These are phyloP conservation scores for Apogon talboti DNA, from an alignment of 2,797 vertebrate genomes.

Conservation along the genomic window DNA sequence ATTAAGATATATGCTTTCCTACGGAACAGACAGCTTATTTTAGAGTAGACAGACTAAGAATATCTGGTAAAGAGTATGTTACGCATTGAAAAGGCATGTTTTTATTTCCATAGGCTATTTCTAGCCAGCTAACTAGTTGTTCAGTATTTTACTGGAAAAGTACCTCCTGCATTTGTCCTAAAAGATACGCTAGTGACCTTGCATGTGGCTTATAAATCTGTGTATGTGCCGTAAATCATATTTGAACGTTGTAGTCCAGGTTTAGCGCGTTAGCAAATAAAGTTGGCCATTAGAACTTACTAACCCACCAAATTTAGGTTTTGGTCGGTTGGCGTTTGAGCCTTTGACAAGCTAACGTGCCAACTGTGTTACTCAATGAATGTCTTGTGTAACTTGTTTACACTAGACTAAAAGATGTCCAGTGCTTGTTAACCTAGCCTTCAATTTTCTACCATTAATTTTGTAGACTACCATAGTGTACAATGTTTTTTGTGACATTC, in stretches of 20 bases:
- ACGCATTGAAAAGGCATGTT: neutral
- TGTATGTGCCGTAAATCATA: too few relatives aligned
- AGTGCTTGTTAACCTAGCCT: neutral
- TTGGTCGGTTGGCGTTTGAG: neutral
- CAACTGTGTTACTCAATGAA: neutral
- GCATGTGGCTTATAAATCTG: neutral
- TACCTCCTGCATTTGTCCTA: neutral
- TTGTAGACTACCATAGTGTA: too few relatives aligned
- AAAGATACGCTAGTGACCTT: neutral
- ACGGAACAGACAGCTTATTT: fast-evolving
- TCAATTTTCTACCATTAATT: neutral
- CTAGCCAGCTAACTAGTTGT: constrained; percentile 26
- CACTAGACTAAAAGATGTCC: neutral
- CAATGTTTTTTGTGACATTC: too few relatives aligned
- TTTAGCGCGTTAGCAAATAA: constrained; percentile 16
- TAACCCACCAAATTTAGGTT: neutral
- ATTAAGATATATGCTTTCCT: fast-evolving
- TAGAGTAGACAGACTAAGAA: fast-evolving
- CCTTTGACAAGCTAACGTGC: neutral
- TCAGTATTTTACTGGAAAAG: neutral
- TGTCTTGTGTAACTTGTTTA: constrained; percentile 40
- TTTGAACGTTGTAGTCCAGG: too few relatives aligned
- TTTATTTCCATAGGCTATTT: neutral
- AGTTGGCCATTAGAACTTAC: fast-evolving
- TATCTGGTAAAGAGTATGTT: fast-evolving